Conservation (phyloP, 2,888 invertebrate species). For the Morinoia aosen region DNA sequence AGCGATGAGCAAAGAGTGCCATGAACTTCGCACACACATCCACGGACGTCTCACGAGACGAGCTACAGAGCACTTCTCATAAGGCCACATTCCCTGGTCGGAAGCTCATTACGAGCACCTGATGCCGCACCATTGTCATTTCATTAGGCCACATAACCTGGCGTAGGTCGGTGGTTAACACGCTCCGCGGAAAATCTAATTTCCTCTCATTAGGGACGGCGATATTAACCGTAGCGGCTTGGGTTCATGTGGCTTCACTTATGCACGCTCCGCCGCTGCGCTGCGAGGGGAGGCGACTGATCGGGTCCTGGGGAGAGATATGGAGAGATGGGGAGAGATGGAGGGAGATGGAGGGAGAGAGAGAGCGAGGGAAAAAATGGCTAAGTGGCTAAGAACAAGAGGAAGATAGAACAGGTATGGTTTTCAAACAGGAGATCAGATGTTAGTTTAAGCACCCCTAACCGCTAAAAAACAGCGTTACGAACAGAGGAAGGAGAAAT, state of each 20-base stretch:
- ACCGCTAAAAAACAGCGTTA: no score
- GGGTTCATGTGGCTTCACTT: neutral
- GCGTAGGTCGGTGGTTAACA: neutral
- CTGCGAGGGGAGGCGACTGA: neutral
- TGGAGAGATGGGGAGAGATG: neutral
- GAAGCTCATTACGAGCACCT: neutral
- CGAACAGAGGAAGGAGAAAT: no score
- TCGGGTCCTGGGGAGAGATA: neutral
- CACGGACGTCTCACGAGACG: no score
- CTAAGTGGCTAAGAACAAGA: no score
- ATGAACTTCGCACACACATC: no score
- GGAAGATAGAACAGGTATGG: no score
- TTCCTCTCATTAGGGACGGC: slow-evolving; percentile 36
- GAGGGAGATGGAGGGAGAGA: neutral
- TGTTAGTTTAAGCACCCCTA: no score
- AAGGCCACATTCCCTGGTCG: neutral
- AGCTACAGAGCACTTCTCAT: no score
- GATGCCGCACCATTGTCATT: neutral
- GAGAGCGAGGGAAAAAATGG: no score
- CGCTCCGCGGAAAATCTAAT: slow-evolving; percentile 2
- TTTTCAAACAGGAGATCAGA: no score
- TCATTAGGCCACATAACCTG: slow-evolving; percentile 17
- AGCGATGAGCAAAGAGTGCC: no score
- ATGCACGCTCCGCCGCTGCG: neutral
- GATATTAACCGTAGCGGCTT: neutral